phyloP scores from a whole-genome alignment of 2,113 vertebrate species.

The Tragelaphus strepsiceros region DNA sequence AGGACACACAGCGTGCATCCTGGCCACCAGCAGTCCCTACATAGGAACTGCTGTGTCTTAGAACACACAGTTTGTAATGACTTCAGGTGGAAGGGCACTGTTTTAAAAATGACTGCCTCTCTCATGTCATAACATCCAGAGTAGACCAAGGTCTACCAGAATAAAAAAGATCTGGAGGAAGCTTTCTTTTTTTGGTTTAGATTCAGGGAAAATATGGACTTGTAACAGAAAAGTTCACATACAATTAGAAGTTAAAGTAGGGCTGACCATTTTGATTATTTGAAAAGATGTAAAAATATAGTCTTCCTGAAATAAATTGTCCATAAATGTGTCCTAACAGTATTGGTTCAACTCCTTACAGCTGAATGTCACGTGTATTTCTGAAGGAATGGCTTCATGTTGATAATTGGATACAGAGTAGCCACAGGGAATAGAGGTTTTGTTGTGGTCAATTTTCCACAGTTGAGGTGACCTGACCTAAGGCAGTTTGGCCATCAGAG shows the following conservation, averaged over 20 bases:
- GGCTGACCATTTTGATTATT: neutral
- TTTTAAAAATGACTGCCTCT: neutral
- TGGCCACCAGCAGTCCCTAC: neutral
- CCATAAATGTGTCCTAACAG: neutral
- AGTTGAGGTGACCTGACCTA: neutral
- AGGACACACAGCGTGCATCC: fast-evolving
- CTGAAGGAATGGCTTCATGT: neutral
- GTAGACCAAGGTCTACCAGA: neutral
- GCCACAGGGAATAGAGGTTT: neutral
- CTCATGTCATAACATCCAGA: neutral
- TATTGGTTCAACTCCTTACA: neutral
- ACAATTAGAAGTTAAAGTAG: slow-evolving; percentile 4
- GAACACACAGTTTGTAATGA: neutral
- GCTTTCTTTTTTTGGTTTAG: neutral
- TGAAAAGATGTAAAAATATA: neutral
- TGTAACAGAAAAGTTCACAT: neutral
- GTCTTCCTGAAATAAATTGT: neutral
- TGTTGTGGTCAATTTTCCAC: neutral
- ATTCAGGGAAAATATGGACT: neutral
- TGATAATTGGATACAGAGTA: neutral
- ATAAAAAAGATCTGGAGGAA: neutral
- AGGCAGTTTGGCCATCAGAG: neutral
- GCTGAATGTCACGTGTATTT: neutral
- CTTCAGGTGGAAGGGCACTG: neutral
- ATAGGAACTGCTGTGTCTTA: neutral